Base-by-base conservation (phyloP, 2,888 invertebrate species). In the Odontothrips loti region DNA sequence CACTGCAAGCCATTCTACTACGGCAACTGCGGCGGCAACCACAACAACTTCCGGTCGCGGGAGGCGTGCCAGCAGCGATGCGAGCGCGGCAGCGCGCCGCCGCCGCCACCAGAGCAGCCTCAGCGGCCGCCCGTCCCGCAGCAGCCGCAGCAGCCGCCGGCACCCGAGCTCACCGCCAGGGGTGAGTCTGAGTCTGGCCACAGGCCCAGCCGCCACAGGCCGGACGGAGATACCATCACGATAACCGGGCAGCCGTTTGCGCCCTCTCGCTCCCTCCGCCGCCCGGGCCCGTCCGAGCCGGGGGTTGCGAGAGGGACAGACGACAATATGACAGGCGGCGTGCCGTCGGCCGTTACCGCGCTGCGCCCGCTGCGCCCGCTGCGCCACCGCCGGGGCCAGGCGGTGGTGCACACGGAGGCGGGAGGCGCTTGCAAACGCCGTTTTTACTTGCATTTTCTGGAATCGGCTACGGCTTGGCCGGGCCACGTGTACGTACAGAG, bases 1-100 rank as follows among this genome's bases (percentile, higher is more conserved):
- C 89, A 89, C 58, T 98, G 98, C 87, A 89, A 90, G 81, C 92
- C 92, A 85, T 98, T 97, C 88, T 92, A 94, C 84, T 97, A 93
- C 86, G 95, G 96, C 63, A 97, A 98, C 80, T 98, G 98, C 86
- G 94, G 93, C 27, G 98, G 97, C 47, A 99, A 98, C 86, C 91
- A 90, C 1, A 98, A 97, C 87, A 95, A 95, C 88, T 98, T 96
- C 88, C 86, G 86, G 12, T 89, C 90, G 0, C 90, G 93, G 86
- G 87, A 90, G 79, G 92, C 91, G 80, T 96, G 96, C 85, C 87
- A 90, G 83, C 88, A 88, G 79, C 89, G 91, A 68, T 95, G 96
- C 86, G 89, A 90, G 83, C 88, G 87, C 43, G 83, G 85, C 20
- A 84, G 51, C 58, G 58, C 6, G 0, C 87, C 89, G 58, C 87